phyloP scores from a whole-genome alignment of 1,140 invertebrate genomes.

The Heterodera schachtii region DNA sequence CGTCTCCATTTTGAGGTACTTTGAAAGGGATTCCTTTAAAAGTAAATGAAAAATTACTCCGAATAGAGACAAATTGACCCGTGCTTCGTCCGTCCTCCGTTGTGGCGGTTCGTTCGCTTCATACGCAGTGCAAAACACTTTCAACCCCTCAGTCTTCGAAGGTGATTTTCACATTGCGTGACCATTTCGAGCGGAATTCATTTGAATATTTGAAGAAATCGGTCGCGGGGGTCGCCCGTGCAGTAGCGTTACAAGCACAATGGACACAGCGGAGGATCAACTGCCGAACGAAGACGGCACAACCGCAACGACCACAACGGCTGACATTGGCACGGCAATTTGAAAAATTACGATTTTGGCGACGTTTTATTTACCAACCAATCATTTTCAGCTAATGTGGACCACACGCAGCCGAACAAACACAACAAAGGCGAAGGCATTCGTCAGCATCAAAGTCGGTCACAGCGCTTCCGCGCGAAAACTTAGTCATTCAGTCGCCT shows the following conservation, averaged over 20 bases:
- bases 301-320: neutral
- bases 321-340: neutral
- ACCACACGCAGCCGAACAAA: too few species aligned
- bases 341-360: too few species aligned
- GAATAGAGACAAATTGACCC: neutral
- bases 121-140: neutral
- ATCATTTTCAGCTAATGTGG: too few species aligned
- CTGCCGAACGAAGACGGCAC: neutral
- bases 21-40: neutral
- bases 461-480: too few species aligned
- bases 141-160: too few species aligned
- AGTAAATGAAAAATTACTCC: neutral
- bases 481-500: too few species aligned
- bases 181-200: too few species aligned
- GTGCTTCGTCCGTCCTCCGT: neutral
- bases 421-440: too few species aligned
- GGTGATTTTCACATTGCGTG: too few species aligned
- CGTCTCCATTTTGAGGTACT: constrained; percentile 32
- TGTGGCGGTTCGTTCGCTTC: constrained; percentile 2
- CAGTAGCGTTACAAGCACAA: neutral
- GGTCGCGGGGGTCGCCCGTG: neutral
- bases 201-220: neutral
- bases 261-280: neutral
- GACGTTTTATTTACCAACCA: too few species aligned
- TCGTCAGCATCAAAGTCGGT: too few species aligned